Base-by-base conservation (phyloP, 2,797 vertebrate genomes). In the Sparus aurata region DNA sequence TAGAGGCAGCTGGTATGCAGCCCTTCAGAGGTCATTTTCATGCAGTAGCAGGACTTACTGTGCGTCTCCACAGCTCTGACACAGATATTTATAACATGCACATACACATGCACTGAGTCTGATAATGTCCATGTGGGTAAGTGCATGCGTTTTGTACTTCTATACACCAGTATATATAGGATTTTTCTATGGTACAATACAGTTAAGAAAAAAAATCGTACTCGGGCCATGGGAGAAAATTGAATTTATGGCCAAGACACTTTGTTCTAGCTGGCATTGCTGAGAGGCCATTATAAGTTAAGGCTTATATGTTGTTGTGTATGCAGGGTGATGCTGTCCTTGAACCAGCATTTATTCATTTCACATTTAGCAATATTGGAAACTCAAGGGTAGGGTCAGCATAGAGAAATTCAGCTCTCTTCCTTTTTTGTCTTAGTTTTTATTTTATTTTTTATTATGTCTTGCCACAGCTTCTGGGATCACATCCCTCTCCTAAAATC, bases 281-380 rank as follows among this genome's bases (percentile, higher is more conserved):
- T 50, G 80, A 89, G 79, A 89, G 79, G 83, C 83, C 82, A 90
- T 89, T 89, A 85, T 69, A 89, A 86, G 69, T 89, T 86, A 41
- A 84, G 81, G 73, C 77, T 71, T 57, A 22, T 52, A 65, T 67
- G 78, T 82, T 84, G 80, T 80, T 79, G 77, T 88, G 77, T 59
- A 85, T 87, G 75, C 87, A 87, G 82, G 75, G 71, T 57, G 77
- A 78, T 12, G 15, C 74, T 82, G 81, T 85, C 85, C 86, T 85
- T 41, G 17, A 60, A 88, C 74, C 57, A 83, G 80, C 82, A 85
- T 85, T 75, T 88, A 79, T 82, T 86, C 73, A 72, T 18, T 74
- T 80, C 71, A 72, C 70, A 80, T 84, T 80, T 79, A 78, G 75
- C 61, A 79, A 64, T n/a, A 45, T 61, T 52, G 47, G 34, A 27